Evolutionary conservation across 2,888 invertebrate genomes (phyloP).

Genomic region (Resseliella maxima): DNA sequence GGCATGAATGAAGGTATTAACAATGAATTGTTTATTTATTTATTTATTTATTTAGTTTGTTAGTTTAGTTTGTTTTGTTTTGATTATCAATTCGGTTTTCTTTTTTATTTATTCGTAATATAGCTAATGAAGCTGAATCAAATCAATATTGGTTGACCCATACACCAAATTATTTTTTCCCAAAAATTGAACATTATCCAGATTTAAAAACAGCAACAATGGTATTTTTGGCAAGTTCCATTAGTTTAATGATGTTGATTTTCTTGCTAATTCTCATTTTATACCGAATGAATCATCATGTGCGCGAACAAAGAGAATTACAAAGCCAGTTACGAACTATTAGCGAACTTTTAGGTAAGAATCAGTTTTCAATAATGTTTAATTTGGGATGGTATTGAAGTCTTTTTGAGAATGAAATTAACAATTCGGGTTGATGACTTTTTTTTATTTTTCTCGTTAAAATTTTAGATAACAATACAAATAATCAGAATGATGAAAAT

Average conservation of each 20-base stretch:
- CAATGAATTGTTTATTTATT: neutral
- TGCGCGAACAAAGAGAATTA: conserved; percentile 73
- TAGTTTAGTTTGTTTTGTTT: no score
- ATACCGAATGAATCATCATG: conserved; percentile 73
- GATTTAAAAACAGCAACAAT: conserved; percentile 75
- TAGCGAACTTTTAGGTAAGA: conserved; percentile 74
- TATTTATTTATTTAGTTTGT: conserved; percentile 63
- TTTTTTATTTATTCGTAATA: neutral
- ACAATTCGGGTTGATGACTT: neutral
- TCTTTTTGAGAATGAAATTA: neutral
- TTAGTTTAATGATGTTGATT: conserved; percentile 73
- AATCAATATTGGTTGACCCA: conserved; percentile 75
- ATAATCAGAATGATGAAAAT: conserved; percentile 66
- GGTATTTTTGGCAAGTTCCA: conserved; percentile 73
- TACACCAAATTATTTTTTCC: conserved; percentile 79
- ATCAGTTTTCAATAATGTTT: neutral
- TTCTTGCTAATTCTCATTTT: conserved; percentile 73
- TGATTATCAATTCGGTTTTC: conserved; percentile 66
- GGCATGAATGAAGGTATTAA: conserved; percentile 63
- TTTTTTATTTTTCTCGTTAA: neutral
- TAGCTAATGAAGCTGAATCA: conserved; percentile 65
- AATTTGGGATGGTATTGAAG: no score
- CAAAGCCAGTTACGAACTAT: conserved; percentile 77
- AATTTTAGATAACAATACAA: conserved; percentile 62
- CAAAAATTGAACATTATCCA: conserved; percentile 75